These are phyloP conservation scores for Acrobasis repandana DNA, from an alignment of 2,888 invertebrate genomes.

Conservation along the genomic window DNA sequence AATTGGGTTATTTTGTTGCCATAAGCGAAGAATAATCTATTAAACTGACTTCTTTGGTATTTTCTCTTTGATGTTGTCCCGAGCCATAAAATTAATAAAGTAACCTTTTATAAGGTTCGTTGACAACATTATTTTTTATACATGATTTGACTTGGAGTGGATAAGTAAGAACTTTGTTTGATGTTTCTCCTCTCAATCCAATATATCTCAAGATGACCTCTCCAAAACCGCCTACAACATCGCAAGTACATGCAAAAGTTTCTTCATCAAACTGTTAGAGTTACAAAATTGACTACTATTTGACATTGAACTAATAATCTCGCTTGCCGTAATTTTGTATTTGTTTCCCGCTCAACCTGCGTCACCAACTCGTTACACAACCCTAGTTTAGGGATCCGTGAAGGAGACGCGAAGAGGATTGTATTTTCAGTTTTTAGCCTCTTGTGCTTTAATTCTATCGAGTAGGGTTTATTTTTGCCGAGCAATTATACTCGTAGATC, in stretches of 20 bases:
- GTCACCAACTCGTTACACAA: slow-evolving; percentile 50
- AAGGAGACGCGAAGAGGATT: slow-evolving; percentile 29
- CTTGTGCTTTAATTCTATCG: slow-evolving; percentile 47
- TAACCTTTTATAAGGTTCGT: neutral
- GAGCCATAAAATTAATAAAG: neutral
- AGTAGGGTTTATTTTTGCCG: slow-evolving; percentile 54
- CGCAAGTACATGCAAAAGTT: slow-evolving; percentile 19
- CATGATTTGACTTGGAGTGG: neutral
- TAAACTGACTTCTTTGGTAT: too few relatives aligned
- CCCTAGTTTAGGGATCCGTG: slow-evolving; percentile 35
- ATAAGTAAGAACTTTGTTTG: neutral
- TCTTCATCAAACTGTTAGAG: slow-evolving; percentile 24
- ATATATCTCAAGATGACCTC: slow-evolving; percentile 1
- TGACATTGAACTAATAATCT: slow-evolving; percentile 39
- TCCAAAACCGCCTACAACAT: neutral
- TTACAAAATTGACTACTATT: slow-evolving; percentile 38
- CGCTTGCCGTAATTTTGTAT: slow-evolving; percentile 43
- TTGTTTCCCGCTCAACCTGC: slow-evolving; percentile 36
- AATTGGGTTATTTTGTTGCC: neutral
- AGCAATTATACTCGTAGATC: slow-evolving; percentile 50
- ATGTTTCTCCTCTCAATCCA: neutral
- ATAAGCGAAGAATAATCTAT: neutral
- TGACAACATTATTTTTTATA: neutral
- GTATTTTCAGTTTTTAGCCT: slow-evolving; percentile 34
- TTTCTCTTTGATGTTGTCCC: neutral